Percentiles rank a stretch among this genome's conserved stretches.
phyloP scores from a whole-genome alignment of 2,888 invertebrate species.

The Eubasilissa splendida region DNA sequence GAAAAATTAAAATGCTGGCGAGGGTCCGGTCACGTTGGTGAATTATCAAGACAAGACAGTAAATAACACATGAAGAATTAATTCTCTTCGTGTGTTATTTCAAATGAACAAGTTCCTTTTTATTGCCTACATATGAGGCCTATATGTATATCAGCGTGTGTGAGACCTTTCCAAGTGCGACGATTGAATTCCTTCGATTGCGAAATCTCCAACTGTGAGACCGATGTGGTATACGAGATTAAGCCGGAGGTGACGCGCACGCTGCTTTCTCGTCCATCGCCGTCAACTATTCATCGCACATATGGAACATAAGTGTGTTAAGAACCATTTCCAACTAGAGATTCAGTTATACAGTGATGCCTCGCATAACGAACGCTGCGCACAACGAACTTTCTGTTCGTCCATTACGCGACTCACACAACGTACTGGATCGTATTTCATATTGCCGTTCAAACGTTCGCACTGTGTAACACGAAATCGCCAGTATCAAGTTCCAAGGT shows the following conservation, averaged over 20 bases:
- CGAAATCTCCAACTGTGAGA: constrained; percentile 41
- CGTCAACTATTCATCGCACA: too few relatives aligned
- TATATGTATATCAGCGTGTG: not conserved
- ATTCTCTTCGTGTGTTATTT: not conserved
- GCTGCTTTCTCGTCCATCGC: not conserved
- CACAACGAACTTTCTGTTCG: too few relatives aligned
- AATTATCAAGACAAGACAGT: constrained; percentile 26
- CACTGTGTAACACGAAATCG: too few relatives aligned
- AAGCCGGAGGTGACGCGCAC: not conserved
- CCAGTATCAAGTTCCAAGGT: too few relatives aligned
- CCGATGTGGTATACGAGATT: constrained; percentile 32
- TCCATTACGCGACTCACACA: too few relatives aligned
- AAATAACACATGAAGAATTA: constrained; percentile 20
- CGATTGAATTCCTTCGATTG: constrained; percentile 41
- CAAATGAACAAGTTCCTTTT: constrained; percentile 26
- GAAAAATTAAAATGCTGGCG: constrained; percentile 2
- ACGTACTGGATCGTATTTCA: too few relatives aligned
- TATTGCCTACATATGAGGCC: constrained; percentile 7
- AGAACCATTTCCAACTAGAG: too few relatives aligned
- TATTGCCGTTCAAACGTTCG: too few relatives aligned
- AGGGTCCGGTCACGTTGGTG: not conserved
- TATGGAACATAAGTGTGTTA: too few relatives aligned
- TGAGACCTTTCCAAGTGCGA: constrained; percentile 26
- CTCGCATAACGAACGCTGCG: too few relatives aligned
- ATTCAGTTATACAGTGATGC: too few relatives aligned